Evolutionary conservation across 2,888 invertebrate genomes (phyloP).

Genomic region (Pemphredon lugubris): DNA sequence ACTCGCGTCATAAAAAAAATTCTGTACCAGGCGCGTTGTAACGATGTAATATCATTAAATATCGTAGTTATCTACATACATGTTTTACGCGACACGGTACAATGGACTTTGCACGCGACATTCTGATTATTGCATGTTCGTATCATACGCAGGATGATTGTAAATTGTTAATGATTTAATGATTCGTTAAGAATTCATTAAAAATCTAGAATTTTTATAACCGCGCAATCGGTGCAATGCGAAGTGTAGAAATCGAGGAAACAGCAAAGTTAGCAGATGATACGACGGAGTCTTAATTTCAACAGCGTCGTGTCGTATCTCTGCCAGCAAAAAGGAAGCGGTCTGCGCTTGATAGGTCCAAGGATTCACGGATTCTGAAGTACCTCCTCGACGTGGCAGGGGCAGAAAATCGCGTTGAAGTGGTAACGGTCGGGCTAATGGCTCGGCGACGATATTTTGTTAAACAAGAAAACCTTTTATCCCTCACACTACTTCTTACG

Average conservation of each 20-base stretch:
- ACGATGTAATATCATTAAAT: too few relatives aligned
- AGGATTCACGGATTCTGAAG: constrained; percentile 67
- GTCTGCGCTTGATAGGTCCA: constrained; percentile 66
- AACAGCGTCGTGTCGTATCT: constrained; percentile 23
- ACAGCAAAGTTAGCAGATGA: too few relatives aligned
- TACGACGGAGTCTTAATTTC: constrained; percentile 33
- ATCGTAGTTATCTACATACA: not conserved
- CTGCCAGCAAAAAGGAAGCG: constrained; percentile 32
- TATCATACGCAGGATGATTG: too few relatives aligned
- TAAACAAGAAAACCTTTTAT: constrained; percentile 81
- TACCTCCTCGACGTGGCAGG: constrained; percentile 67
- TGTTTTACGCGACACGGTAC: not conserved
- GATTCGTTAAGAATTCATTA: too few relatives aligned
- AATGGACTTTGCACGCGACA: not conserved
- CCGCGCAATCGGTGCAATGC: too few relatives aligned
- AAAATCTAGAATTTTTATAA: too few relatives aligned
- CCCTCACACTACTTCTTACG: constrained; percentile 64
- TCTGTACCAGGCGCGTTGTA: too few relatives aligned
- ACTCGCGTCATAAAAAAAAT: not conserved
- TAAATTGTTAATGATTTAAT: too few relatives aligned
- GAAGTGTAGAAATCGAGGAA: too few relatives aligned
- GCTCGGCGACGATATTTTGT: constrained; percentile 79
- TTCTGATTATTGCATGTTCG: too few relatives aligned
- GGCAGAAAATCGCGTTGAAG: constrained; percentile 76
- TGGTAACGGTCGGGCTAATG: constrained; percentile 79